phyloP scores from a whole-genome alignment of 2,797 vertebrate species.

The Lagocephalus sceleratus region DNA sequence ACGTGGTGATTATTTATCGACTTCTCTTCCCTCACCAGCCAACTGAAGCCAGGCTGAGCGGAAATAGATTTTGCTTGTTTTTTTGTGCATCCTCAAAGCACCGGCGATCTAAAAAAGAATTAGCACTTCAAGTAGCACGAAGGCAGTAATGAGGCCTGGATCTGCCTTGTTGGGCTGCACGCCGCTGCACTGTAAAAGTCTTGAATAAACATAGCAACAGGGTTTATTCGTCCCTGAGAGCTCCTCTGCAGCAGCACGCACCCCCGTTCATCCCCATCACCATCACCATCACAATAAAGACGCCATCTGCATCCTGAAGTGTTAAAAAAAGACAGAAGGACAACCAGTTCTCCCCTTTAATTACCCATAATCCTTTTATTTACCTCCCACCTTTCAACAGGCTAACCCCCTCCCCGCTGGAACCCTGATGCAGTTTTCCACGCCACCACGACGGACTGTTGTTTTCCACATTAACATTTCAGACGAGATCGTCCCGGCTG shows the following conservation, averaged over 20 bases:
- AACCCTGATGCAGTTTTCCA: background rate
- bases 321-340: too few species aligned
- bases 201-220: too few species aligned
- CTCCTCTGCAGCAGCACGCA: slow-evolving; percentile 3
- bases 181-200: slow-evolving; percentile 1
- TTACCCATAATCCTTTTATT: background rate
- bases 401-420: background rate
- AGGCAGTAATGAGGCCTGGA: slow-evolving; percentile 30
- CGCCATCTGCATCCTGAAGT: slow-evolving; percentile 3
- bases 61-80: too few species aligned
- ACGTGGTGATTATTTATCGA: too few species aligned
- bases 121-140: slow-evolving; percentile 32
- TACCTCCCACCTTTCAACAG: background rate
- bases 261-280: background rate
- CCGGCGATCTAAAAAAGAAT: background rate
- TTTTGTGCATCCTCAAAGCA: too few species aligned
- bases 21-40: too few species aligned
- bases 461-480: slow-evolving; percentile 57
- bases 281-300: background rate
- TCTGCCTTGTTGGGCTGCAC: slow-evolving; percentile 27
- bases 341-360: background rate
- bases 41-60: too few species aligned
- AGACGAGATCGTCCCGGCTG: slow-evolving; percentile 1
- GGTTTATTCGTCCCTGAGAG: too few species aligned
- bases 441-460: slow-evolving; percentile 13